Conservation (phyloP, 2,797 vertebrate genomes). For the Denticeps clupeoides region DNA sequence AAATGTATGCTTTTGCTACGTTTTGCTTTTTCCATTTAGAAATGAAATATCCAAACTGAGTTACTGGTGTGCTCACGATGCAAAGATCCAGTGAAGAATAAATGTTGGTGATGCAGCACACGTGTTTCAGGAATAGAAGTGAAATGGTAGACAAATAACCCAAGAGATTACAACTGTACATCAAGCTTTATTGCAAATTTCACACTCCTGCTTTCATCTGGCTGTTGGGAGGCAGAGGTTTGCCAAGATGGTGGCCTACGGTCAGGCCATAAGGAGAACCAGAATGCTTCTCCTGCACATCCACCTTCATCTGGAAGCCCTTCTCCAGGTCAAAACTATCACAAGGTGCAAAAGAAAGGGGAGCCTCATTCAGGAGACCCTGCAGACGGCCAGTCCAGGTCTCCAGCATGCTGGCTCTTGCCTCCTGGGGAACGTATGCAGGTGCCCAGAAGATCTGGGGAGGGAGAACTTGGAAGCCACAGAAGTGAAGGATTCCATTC, state of each 20-base stretch:
- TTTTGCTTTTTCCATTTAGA: too few relatives aligned
- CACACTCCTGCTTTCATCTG: constrained; percentile 52
- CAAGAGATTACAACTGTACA: too few relatives aligned
- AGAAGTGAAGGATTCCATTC: constrained; percentile 74
- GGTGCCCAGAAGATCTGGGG: constrained; percentile 76
- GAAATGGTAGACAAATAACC: too few relatives aligned
- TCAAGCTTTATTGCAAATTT: too few relatives aligned
- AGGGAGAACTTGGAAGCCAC: constrained; percentile 70
- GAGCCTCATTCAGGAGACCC: constrained; percentile 57
- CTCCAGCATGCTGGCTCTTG: constrained; percentile 46
- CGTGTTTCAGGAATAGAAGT: too few relatives aligned
- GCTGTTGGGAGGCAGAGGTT: constrained; percentile 50
- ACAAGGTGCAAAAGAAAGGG: constrained; percentile 56
- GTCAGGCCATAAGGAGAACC: constrained; percentile 50
- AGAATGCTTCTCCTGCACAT: constrained; percentile 48
- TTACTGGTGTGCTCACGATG: too few relatives aligned
- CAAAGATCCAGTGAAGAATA: too few relatives aligned
- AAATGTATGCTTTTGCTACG: too few relatives aligned
- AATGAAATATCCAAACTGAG: too few relatives aligned
- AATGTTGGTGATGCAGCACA: too few relatives aligned
- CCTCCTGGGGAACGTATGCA: constrained; percentile 29
- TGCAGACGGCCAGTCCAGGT: constrained; percentile 59
- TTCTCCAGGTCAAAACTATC: constrained; percentile 61
- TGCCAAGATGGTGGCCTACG: constrained; percentile 64
- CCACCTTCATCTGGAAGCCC: constrained; percentile 62